phyloP scores from a whole-genome alignment of 64 coral and sea anemone species.

The Montipora cactus region DNA sequence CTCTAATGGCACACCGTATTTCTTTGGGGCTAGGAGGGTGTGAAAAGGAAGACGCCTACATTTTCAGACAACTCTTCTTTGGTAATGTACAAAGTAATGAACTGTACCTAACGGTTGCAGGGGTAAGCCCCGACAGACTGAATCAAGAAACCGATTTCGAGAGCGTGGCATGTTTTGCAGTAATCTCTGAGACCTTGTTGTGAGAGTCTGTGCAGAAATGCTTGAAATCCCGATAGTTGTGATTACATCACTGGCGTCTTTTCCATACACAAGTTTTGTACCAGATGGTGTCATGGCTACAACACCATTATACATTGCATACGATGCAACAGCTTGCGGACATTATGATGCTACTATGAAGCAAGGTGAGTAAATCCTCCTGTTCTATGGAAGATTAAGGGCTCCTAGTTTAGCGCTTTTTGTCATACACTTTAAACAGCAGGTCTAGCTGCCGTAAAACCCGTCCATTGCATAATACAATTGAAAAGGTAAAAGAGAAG shows the following conservation, averaged over 20 bases:
- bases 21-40: not conserved
- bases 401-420: no score
- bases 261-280: not conserved
- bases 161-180: slow-evolving; percentile 26
- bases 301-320: not conserved
- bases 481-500: no score
- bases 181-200: slow-evolving; percentile 25
- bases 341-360: not conserved
- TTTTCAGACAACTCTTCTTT: slow-evolving; percentile 9
- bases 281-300: not conserved
- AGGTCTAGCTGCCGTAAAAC: no score
- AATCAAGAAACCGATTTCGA: slow-evolving; percentile 31
- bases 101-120: slow-evolving; percentile 12
- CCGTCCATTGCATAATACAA: no score
- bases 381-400: not conserved
- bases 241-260: not conserved
- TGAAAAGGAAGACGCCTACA: not conserved
- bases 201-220: slow-evolving; percentile 38
- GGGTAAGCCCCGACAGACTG: not conserved
- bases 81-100: slow-evolving; percentile 28
- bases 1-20: no score
- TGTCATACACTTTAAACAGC: no score
- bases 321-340: not conserved
- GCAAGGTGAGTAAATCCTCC: not conserved
- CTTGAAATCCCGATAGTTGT: not conserved